Conservation (phyloP, 1,140 invertebrate species). For the Drosophila yakuba region DNA sequence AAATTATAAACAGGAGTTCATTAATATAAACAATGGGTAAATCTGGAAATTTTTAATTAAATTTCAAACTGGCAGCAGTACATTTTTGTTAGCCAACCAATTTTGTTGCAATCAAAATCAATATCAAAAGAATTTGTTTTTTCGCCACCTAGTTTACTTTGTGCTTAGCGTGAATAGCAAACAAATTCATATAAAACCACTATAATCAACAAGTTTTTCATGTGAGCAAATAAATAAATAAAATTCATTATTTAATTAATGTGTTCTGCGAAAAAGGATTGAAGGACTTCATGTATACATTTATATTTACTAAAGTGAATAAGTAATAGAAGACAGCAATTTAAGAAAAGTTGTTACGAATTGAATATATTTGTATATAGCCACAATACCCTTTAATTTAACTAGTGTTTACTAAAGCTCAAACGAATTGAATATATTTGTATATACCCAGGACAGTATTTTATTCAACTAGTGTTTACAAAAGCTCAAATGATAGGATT, state of each 20-base stretch:
- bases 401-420: slow-evolving; percentile 1
- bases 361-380: too few species aligned
- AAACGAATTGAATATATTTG: slow-evolving; percentile 1
- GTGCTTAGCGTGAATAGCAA: background rate
- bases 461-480: background rate
- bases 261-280: too few species aligned
- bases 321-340: too few species aligned
- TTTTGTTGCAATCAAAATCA: background rate
- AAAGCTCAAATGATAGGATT: slow-evolving; percentile 19
- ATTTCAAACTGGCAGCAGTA: background rate
- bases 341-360: too few species aligned
- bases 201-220: background rate
- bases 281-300: too few species aligned
- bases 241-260: background rate
- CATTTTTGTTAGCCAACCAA: background rate
- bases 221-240: background rate
- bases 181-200: background rate
- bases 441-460: background rate
- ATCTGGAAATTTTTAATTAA: background rate
- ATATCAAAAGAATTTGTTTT: background rate
- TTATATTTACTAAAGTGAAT: too few species aligned
- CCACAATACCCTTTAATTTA: background rate
- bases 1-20: background rate
- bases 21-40: background rate
- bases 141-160: background rate